A percentile compares a stretch with the other conserved stretches of the same genome.
Evolutionary conservation across 2,797 vertebrate genomes (phyloP).

Genomic region (Salmo trutta): DNA sequence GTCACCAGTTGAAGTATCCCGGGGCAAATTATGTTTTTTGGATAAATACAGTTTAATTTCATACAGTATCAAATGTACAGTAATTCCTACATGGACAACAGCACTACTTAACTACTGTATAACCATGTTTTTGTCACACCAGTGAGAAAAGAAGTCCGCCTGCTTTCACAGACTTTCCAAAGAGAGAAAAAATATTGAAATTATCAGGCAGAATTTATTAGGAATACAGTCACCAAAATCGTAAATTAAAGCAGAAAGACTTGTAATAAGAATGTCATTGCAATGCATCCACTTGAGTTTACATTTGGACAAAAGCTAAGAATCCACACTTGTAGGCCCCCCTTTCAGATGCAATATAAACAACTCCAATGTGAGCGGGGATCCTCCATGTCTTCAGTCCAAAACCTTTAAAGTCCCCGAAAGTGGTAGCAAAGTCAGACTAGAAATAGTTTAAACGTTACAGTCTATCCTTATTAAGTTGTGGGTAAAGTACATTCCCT

Average conservation of each 20-base stretch:
- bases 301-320: conserved; percentile 49
- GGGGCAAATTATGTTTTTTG: neutral
- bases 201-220: conserved; percentile 90
- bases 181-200: conserved; percentile 57
- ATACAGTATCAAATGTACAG: neutral
- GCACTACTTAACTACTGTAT: no score
- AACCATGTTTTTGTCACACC: neutral
- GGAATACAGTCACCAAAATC: conserved; percentile 81
- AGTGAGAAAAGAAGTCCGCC: neutral
- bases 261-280: conserved; percentile 59
- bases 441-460: conserved; percentile 21
- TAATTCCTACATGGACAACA: neutral
- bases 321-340: conserved; percentile 8
- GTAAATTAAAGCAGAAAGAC: conserved; percentile 73
- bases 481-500: conserved; percentile 45
- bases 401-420: conserved; percentile 29
- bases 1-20: no score
- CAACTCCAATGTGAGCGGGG: conserved; percentile 44
- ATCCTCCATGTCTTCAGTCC: conserved; percentile 20
- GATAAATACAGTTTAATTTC: neutral
- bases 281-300: conserved; percentile 40
- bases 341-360: conserved; percentile 50
- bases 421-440: conserved; percentile 44
- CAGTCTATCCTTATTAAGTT: conserved; percentile 31
- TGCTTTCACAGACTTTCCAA: conserved; percentile 2